Base-by-base conservation (phyloP, 37 sponge, comb jelly and placozoan genomes). In the Bolinopsis microptera region DNA sequence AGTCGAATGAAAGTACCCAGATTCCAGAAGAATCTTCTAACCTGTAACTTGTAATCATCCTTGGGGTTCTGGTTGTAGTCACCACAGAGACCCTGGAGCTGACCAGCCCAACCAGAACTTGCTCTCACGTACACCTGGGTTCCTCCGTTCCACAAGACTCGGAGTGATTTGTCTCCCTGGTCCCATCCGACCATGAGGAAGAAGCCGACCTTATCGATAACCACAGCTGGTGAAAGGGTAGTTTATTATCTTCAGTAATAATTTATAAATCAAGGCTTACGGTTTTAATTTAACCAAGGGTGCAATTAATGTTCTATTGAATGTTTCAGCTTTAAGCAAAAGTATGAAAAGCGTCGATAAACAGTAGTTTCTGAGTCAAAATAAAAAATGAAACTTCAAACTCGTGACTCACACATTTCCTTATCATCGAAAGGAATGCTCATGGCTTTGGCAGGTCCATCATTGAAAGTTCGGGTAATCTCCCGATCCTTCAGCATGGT, bases 141-240 rank as follows among this genome's bases (percentile, higher is more conserved):
- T 27, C 48, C 93, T 16, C 93, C 93, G 31, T 93, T 72, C 93
- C 93, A 93, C 30, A 93, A 26, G 67, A 93, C 93, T 31, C 93
- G 27, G 41, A 93, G 21, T 1, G 69, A 69, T 2, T 74, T 25
- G 24, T 35, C 39, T 8, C 48, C 70, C 18, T 74, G 69, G 41
- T 35, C 39, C 39, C 48, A 68, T 0, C 76, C 76, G 38, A 93
- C 93, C 70, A 93, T 93, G 25, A 93, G 27, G 41, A 38, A 93
- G 74, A 93, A 93, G 0, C 93, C 93, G 26, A 39, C 93, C 76
- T 69, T 93, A 30, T 39, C 90, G 13, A 82, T 82, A 23, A 35
- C 3, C 3, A 82, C 23, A 32, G 36, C 83, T 31, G 23, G 3
- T 23, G 83, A 36, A 32, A 36, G 38, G 38, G 38, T 18, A 31